phyloP scores from a whole-genome alignment of 2,888 invertebrate species.

The Dusona sp. region DNA sequence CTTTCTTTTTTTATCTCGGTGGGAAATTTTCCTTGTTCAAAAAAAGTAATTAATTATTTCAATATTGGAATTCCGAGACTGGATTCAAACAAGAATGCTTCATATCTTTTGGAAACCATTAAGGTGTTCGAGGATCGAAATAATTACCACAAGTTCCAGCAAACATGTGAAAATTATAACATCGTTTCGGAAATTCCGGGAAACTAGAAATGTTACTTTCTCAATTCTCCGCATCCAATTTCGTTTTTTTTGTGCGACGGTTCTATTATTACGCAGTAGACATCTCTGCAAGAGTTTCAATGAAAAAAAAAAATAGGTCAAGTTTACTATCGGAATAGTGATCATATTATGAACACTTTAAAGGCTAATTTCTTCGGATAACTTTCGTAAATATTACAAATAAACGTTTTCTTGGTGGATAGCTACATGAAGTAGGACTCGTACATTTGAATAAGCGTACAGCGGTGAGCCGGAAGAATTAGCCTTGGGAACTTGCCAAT shows the following conservation, averaged over 20 bases:
- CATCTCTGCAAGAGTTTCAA: not conserved
- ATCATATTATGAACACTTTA: not conserved
- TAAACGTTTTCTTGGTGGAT: not conserved
- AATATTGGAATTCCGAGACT: not conserved
- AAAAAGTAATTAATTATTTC: not conserved
- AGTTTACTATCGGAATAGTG: not conserved
- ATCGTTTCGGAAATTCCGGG: not conserved
- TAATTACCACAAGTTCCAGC: not conserved
- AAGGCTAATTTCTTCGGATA: not conserved
- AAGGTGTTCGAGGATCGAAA: not conserved
- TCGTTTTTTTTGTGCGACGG: not conserved
- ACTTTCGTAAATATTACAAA: not conserved
- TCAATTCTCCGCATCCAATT: not conserved
- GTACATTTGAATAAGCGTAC: not conserved
- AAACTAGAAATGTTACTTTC: not conserved
- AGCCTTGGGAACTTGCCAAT: too few relatives aligned
- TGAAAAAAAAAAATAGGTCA: not conserved
- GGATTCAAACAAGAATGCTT: not conserved
- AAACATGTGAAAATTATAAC: not conserved
- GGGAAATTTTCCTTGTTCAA: not conserved
- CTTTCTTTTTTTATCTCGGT: constrained; percentile 1
- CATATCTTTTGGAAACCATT: not conserved
- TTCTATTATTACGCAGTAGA: not conserved
- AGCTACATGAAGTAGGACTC: not conserved
- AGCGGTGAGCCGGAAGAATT: too few relatives aligned